Base-by-base conservation (phyloP, 2,797 vertebrate species). In the Poecilia wingei region DNA sequence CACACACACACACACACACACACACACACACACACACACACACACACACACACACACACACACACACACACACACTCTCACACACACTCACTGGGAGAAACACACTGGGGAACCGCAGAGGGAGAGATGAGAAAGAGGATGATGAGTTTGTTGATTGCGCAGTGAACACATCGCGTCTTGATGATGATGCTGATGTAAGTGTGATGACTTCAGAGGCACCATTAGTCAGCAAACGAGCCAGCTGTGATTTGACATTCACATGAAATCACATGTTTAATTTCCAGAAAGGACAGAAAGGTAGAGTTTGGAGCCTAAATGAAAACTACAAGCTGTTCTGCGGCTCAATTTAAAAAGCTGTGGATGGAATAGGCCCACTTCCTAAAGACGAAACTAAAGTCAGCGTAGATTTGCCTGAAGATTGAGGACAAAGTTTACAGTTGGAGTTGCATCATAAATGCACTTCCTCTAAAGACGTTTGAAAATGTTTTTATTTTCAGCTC, bases 151-250 rank as follows among this genome's bases (percentile, higher is more conserved):
- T 84, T 89, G 88, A 88, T 75, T 85, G 87, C 55, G 80, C 86
- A 74, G 84, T 2, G 75, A 88, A 71, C 76, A 46, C 86, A 86
- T 69, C 14, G 84, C 47, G 20, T 89, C 84, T 83, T 43, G 84
- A 85, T 79, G 87, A 87, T 75, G 88, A 75, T 81, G 90, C 80
- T 85, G 86, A 92, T 87, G 53, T 83, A 79, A 89, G 88, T 86
- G 87, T 51, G 89, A 93, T 87, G 86, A 88, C 80, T 87, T 89
- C 80, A 84, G 86, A 82, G 73, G 84, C 76, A 33, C 77, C 83
- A 87, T 93, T 93, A 94, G 88, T 93, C 90, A 93, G 91, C 91
- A 89, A 90, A 92, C 79, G 78, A 85, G 77, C 89, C 92, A 92
- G 91, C 89, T 91, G 90, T 80, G 83, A 72, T 86, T 75, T 77